These are phyloP conservation scores for Luscinia megarhynchos DNA, from an alignment of 2,797 vertebrate genomes.

Conservation along the genomic window DNA sequence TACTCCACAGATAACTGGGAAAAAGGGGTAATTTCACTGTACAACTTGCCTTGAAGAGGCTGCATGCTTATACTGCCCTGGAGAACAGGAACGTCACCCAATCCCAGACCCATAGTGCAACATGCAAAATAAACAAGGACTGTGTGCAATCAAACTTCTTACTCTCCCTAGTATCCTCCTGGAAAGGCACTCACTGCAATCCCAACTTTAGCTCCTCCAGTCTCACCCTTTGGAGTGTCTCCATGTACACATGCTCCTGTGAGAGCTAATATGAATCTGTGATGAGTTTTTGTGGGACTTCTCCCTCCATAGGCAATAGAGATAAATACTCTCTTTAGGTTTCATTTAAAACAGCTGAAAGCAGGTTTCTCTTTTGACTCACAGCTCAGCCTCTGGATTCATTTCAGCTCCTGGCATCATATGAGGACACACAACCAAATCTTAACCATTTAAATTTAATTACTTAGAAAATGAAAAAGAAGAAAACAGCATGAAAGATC, in stretches of 20 bases:
- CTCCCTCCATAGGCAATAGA: not conserved
- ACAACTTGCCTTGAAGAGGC: not conserved
- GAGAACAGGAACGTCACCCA: not conserved
- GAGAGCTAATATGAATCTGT: not conserved
- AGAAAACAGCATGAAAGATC: not conserved
- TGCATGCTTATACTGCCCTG: not conserved
- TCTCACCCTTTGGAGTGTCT: not conserved
- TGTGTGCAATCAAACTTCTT: not conserved
- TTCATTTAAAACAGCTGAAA: not conserved
- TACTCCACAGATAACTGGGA: not conserved
- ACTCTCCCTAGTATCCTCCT: not conserved
- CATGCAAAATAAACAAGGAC: not conserved
- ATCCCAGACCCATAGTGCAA: not conserved
- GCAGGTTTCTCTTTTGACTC: not conserved
- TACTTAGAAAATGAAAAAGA: not conserved
- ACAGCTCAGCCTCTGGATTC: not conserved
- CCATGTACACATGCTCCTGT: not conserved
- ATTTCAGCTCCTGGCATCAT: not conserved
- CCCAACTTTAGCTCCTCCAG: not conserved
- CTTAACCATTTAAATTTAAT: not conserved
- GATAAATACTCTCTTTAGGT: not conserved
- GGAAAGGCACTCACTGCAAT: not conserved
- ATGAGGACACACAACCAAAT: not conserved
- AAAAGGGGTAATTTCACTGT: not conserved
- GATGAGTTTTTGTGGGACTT: not conserved